Evolutionary conservation across 2,113 vertebrate genomes (phyloP), one percentile per base, ranked within the genome.

Genomic region (Austrofundulus limnaeus): DNA sequence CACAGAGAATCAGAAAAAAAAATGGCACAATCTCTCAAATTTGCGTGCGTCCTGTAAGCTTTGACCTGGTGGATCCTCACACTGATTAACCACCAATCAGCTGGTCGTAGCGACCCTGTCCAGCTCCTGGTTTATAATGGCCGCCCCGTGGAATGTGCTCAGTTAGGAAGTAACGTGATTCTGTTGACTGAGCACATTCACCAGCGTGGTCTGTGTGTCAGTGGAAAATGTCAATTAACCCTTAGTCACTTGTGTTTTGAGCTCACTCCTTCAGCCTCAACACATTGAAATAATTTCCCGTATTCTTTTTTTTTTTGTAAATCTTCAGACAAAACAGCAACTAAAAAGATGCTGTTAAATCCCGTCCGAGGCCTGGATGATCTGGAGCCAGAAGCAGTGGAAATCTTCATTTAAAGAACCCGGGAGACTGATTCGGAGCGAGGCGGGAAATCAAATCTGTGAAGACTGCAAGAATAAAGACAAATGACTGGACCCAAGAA

Each of bases 321-420:
- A 34, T 9, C 15, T 19, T 10, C 71, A 91, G 91, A 85, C 49
- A 87, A 75, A 52, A 52, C 75, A 75, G 78, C 50, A 9, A 61
- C 83, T 52, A 84, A 76, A 50, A 85, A 83, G 77, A 66, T 81
- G 62, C 57, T 78, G 42, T 58, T 62, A 37, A 87, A 90, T 73
- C 82, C 86, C 14, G 90, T 92, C 56, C 74, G 77, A 73, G 90
- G 89, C 43, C 55, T 91, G 79, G 90, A 91, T 41, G 88, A 84
- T 25, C 70, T 92, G 74, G 86, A 91, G 39, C 72, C 87, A 0
- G 90, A 92, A 31, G 88, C 90, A 11, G 90, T 89, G 67, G 91
- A 92, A 72, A 91, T 92, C 77, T 92, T 92, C 76, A 92, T 92
- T 82, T 92, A 78, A 87, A 77, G 45, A 60, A 61, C 42, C 20